Evolutionary conservation across 2,797 vertebrate genomes (phyloP).

Genomic region (Scomberomorus guttatus): DNA sequence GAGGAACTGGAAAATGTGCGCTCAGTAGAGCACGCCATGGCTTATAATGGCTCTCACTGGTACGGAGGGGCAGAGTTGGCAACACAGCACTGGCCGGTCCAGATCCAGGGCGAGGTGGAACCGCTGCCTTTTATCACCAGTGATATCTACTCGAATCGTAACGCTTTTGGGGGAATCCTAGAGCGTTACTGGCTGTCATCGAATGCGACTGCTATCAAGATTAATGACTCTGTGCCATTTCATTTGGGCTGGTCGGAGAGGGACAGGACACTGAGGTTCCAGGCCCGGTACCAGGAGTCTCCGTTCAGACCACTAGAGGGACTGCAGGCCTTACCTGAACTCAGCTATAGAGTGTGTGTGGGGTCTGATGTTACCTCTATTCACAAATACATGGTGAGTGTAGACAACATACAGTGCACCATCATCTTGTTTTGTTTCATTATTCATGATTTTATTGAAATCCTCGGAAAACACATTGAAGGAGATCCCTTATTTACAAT

Average conservation of each 20-base stretch:
- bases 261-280: constrained; percentile 88
- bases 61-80: constrained; percentile 94
- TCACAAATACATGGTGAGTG: constrained; percentile 95
- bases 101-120: constrained; percentile 88
- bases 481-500: no score
- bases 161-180: constrained; percentile 92
- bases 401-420: not conserved
- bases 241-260: constrained; percentile 95
- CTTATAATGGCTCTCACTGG: constrained; percentile 92
- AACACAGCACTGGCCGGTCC: constrained; percentile 94
- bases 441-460: no score
- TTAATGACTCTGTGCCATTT: constrained; percentile 95
- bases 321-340: constrained; percentile 85
- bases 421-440: not conserved
- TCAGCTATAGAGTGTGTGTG: constrained; percentile 95
- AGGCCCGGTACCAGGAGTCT: constrained; percentile 91
- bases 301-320: constrained; percentile 88
- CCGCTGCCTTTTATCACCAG: constrained; percentile 94
- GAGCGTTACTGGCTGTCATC: constrained; percentile 98
- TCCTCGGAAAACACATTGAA: no score
- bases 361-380: constrained; percentile 94
- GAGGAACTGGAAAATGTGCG: constrained; percentile 87
- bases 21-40: constrained; percentile 93
- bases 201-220: constrained; percentile 92
- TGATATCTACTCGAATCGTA: constrained; percentile 90